These are phyloP conservation scores for Ivindomyrus marchei DNA, from an alignment of 2,113 vertebrate genomes.

Conservation along the genomic window DNA sequence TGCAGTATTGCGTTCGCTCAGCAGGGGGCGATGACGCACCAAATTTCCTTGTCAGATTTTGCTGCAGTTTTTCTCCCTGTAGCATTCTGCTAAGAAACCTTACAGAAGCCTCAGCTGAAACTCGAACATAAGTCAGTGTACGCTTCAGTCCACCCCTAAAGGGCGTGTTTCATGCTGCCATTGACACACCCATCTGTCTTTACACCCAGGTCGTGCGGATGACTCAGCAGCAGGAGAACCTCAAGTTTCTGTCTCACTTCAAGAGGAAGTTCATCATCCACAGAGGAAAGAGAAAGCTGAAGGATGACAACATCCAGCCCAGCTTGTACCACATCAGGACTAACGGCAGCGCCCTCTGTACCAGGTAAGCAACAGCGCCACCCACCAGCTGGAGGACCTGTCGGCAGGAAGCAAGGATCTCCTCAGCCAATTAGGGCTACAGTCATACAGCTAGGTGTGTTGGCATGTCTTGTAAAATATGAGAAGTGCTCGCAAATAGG, in stretches of 20 bases:
- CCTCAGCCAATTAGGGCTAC: background rate
- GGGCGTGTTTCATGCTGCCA: background rate
- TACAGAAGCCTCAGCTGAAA: background rate
- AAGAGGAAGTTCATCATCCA: constrained; percentile 97
- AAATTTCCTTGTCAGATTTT: background rate
- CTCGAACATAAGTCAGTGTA: background rate
- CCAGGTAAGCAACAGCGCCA: constrained; percentile 61
- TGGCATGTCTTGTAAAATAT: background rate
- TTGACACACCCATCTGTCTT: background rate
- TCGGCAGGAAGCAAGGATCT: background rate
- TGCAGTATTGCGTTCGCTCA: background rate
- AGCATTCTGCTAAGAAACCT: background rate
- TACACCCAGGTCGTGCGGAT: constrained; percentile 81
- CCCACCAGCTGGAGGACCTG: background rate
- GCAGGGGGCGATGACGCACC: background rate
- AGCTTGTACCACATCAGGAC: constrained; percentile 94
- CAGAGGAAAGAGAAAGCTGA: constrained; percentile 82
- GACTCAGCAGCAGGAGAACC: constrained; percentile 98
- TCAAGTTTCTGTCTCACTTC: constrained; percentile 95
- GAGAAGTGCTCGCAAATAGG: background rate
- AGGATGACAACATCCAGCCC: constrained; percentile 70
- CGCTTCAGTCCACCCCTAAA: background rate
- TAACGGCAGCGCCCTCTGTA: constrained; percentile 91
- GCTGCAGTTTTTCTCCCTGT: background rate
- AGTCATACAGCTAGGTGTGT: background rate